These are phyloP conservation scores for Delichon dasypus DNA, from an alignment of 2,797 vertebrate species.

Conservation along the genomic window DNA sequence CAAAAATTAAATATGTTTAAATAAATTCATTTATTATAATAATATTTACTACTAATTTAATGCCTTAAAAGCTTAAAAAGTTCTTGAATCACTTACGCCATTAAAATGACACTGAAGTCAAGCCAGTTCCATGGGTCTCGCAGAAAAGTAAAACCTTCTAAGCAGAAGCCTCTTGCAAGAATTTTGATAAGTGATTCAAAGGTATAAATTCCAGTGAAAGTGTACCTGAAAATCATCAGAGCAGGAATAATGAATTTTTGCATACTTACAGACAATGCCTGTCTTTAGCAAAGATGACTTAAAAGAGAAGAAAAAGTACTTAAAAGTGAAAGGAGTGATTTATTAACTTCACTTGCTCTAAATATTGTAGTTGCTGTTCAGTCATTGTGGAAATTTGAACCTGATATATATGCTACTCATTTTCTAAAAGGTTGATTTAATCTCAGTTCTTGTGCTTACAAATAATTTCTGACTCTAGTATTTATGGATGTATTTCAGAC, in stretches of 20 bases:
- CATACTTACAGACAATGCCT: background rate
- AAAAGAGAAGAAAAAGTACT: background rate
- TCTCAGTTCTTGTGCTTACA: background rate
- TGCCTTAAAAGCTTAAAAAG: conserved; percentile 13
- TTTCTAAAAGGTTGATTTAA: background rate
- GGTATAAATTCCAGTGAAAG: conserved; percentile 96
- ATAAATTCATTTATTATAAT: background rate
- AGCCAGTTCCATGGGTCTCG: conserved; percentile 99
- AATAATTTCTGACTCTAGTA: background rate
- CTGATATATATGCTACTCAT: background rate
- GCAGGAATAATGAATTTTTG: background rate
- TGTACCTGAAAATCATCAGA: conserved; percentile 82
- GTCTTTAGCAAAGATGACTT: background rate
- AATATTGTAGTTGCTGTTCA: background rate
- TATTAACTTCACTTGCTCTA: background rate
- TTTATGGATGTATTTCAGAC: background rate
- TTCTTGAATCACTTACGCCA: conserved; percentile 91
- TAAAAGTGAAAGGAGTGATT: background rate
- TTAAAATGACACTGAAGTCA: conserved; percentile 95
- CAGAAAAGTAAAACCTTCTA: conserved; percentile 96
- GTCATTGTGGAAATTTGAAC: background rate
- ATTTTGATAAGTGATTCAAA: conserved; percentile 96
- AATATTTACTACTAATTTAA: conserved; percentile 56
- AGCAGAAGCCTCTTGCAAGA: conserved; percentile 93
- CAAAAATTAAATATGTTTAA: background rate